Base-by-base conservation (phyloP, 1,140 invertebrate species). In the Homarus americanus region DNA sequence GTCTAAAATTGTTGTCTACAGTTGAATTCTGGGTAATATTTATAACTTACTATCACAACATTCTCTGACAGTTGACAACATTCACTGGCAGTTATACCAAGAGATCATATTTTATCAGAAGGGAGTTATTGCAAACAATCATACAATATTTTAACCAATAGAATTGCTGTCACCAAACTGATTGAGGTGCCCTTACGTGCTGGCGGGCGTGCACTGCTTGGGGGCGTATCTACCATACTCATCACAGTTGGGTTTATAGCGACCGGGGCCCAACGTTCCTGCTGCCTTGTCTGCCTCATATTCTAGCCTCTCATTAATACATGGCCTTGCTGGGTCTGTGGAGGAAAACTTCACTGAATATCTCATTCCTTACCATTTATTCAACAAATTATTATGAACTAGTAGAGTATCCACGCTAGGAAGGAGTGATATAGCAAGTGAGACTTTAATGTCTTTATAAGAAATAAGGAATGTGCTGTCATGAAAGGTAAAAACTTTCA, bases 161-260 rank as follows among this genome's bases (percentile, higher is more conserved):
- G 17, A 17, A 7, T 0, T 15, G 32, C n/a, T 84, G 40, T n/a
- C 7, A 49, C 7, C 41, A 82, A 32, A n/a, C 3, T 69, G 15
- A 3, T 49, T 0, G 20, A 32, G 15, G 10, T 44, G 4, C 20
- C 58, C 85, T 69, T 75, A 87, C 85, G 85, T 79, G 85, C 85
- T 80, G 44, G 75, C 78, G 20, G 85, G 85, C 10, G 72, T 87
- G 36, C 85, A 87, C 76, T 87, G 85, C 4, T 36, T 36, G 0
- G 72, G 20, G 2, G 85, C 20, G n/a, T 87, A 87, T 32, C 9
- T 63, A 2, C 85, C 85, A 75, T 69, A 78, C 38, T 87, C 53
- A 28, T 87, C 76, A 40, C 85, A 87, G 17, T 69, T 79, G 10
- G 85, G 75, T 20, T 79, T 87, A 24, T 87, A 79, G n/a, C 53